These are phyloP conservation scores for Grapholita molesta DNA, from an alignment of 1,140 invertebrate genomes.

Conservation along the genomic window DNA sequence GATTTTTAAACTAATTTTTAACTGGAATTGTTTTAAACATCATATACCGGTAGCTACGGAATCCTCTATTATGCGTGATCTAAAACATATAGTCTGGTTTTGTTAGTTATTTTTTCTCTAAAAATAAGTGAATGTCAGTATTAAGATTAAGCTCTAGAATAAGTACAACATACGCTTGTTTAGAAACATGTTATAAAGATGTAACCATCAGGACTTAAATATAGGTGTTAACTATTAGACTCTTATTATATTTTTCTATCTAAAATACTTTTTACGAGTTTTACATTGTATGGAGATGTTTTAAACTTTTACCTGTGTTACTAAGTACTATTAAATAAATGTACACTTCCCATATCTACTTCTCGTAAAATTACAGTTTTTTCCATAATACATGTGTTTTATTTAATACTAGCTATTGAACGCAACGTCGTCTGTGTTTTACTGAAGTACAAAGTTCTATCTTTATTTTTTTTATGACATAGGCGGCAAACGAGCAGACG, in stretches of 20 bases:
- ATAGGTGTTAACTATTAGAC: constrained; percentile 50
- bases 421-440: too few relatives aligned
- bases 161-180: constrained; percentile 39
- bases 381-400: neutral
- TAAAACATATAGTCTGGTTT: too few relatives aligned
- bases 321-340: neutral
- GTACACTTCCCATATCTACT: neutral
- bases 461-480: too few relatives aligned
- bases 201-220: constrained; percentile 35
- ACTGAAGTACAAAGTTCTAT: too few relatives aligned
- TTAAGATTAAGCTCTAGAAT: constrained; percentile 10
- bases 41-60: too few relatives aligned
- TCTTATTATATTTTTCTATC: constrained; percentile 64
- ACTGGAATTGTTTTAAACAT: too few relatives aligned
- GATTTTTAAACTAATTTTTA: too few relatives aligned
- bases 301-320: constrained; percentile 20
- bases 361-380: neutral
- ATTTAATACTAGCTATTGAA: neutral
- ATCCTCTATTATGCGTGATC: too few relatives aligned
- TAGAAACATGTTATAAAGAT: constrained; percentile 30
- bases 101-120: constrained; percentile 39
- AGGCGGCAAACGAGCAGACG: too few relatives aligned
- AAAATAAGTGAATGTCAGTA: constrained; percentile 25
- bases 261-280: constrained; percentile 55
- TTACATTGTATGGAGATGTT: constrained; percentile 33